A percentile compares a stretch with the other conserved stretches of the same genome.
These are phyloP conservation scores for Euplexia lucipara DNA, from an alignment of 2,888 invertebrate species.

Conservation along the genomic window DNA sequence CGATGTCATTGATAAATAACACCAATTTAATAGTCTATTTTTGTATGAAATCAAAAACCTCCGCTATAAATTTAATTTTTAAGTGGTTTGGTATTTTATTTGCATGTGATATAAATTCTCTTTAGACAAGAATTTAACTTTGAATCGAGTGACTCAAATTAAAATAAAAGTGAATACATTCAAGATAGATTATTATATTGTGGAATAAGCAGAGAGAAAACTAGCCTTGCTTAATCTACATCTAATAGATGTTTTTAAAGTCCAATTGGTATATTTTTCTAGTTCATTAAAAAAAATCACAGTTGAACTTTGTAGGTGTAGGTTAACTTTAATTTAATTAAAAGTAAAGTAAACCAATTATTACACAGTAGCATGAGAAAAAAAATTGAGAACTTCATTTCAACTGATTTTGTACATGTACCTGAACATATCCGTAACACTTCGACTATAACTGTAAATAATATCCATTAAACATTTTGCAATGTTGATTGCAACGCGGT, in stretches of 20 bases:
- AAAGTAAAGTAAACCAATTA: slow-evolving; percentile 12
- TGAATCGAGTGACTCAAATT: not conserved
- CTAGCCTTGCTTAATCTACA: not conserved
- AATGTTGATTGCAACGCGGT: slow-evolving; percentile 39
- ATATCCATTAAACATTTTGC: slow-evolving; percentile 45
- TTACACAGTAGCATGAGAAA: slow-evolving; percentile 12
- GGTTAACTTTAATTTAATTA: not conserved
- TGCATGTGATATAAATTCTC: slow-evolving; percentile 35
- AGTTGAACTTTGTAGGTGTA: not conserved
- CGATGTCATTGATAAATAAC: not conserved
- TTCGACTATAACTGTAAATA: slow-evolving; percentile 46
- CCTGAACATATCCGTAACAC: slow-evolving; percentile 34
- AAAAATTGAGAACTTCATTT: slow-evolving; percentile 1
- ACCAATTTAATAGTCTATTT: slow-evolving; percentile 2
- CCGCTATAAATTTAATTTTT: slow-evolving; percentile 39
- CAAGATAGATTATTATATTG: not conserved
- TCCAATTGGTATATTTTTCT: not conserved
- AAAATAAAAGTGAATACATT: slow-evolving; percentile 5
- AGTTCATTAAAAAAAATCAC: not conserved
- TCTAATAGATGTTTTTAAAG: not conserved
- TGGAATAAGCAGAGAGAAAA: not conserved
- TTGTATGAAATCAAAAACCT: slow-evolving; percentile 13
- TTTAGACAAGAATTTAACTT: slow-evolving; percentile 30
- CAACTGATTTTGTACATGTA: slow-evolving; percentile 17
- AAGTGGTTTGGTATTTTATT: slow-evolving; percentile 48